phyloP scores from a whole-genome alignment of 2,113 vertebrate genomes.

The Poecile atricapillus region DNA sequence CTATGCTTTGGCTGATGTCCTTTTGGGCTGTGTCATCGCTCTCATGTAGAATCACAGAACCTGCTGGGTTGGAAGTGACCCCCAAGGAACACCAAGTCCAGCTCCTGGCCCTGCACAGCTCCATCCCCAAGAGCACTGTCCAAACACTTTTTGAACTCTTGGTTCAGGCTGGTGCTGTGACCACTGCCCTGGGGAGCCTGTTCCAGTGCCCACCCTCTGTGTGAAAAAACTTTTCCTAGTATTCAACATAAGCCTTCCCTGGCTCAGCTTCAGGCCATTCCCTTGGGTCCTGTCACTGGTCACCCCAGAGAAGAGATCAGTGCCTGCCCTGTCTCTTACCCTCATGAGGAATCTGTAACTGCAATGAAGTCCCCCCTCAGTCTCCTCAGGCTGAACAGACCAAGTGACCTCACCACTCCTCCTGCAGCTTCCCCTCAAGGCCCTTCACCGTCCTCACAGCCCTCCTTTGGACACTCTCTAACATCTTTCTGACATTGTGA shows the following conservation, averaged over 20 bases:
- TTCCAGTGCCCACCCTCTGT: background rate
- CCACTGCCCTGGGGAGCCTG: background rate
- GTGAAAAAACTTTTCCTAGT: rapidly evolving
- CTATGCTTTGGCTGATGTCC: background rate
- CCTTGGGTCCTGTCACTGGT: rapidly evolving
- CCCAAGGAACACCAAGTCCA: background rate
- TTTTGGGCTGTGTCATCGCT: background rate
- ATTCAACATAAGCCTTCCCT: background rate
- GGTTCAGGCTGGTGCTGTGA: background rate
- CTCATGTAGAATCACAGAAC: background rate
- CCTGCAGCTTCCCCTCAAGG: rapidly evolving
- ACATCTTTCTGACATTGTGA: rapidly evolving
- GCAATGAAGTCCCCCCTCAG: rapidly evolving
- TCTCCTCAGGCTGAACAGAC: background rate
- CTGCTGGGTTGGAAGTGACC: background rate
- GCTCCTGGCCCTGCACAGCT: background rate
- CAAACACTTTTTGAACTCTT: background rate
- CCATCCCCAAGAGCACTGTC: background rate
- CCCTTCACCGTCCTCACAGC: background rate
- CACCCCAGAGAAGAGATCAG: background rate
- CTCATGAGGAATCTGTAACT: rapidly evolving
- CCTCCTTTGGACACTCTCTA: background rate
- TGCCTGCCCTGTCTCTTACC: background rate
- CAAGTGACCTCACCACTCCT: background rate
- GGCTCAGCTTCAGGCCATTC: background rate